Conservation (phyloP, 2,888 invertebrate genomes). For the Andricus quercusramuli region DNA sequence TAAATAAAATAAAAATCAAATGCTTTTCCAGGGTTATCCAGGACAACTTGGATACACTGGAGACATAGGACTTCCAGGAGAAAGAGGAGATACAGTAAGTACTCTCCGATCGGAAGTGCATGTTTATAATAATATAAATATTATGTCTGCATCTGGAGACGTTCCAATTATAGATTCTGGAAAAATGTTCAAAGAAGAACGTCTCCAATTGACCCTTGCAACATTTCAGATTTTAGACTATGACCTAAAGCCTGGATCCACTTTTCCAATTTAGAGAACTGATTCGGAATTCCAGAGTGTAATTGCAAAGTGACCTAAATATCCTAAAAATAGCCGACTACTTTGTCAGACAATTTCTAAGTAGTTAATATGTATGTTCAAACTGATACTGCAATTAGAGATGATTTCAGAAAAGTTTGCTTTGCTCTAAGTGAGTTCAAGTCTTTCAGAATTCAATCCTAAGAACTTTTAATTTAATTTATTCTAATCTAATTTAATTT, state of each 20-base stretch:
- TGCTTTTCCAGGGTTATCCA: conserved; percentile 63
- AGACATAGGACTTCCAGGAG: conserved; percentile 71
- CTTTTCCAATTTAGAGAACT: conserved; percentile 35
- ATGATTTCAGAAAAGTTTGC: conserved; percentile 6
- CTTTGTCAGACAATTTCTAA: conserved; percentile 27
- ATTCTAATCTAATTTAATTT: background rate
- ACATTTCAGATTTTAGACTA: conserved; percentile 15
- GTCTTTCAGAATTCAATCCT: background rate
- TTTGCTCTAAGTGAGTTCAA: conserved; percentile 16
- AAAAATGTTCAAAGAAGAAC: background rate
- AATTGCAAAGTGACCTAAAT: conserved; percentile 29
- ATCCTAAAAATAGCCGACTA: conserved; percentile 8
- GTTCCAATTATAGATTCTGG: background rate
- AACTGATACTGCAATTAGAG: conserved; percentile 34
- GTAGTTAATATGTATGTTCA: conserved; percentile 2
- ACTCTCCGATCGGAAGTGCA: background rate
- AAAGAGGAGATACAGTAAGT: conserved; percentile 72
- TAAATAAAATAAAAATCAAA: background rate
- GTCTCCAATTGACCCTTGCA: background rate
- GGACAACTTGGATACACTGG: conserved; percentile 74
- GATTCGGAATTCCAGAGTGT: conserved; percentile 34
- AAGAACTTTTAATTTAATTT: background rate
- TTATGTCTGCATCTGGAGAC: background rate
- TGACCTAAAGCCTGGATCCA: conserved; percentile 1
- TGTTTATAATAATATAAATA: conserved; percentile 30